A percentile compares a stretch with the other conserved stretches of the same genome.
Conservation (phyloP, 1,140 invertebrate species). For the Stenopsyche tienmushanensis region DNA sequence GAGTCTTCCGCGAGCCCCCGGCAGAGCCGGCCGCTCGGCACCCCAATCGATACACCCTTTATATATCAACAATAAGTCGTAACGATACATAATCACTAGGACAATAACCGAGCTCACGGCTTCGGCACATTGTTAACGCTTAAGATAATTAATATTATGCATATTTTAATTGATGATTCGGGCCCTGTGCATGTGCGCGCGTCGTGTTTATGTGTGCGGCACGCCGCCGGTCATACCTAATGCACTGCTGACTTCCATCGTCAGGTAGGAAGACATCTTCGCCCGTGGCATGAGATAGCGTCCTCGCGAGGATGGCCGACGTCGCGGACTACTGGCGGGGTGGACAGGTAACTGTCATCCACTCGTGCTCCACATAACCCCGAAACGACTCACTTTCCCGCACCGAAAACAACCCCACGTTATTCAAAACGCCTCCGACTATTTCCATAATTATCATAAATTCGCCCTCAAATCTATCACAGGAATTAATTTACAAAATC, state of each 20-base stretch:
- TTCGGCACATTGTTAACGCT: too few species aligned
- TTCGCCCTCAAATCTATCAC: too few species aligned
- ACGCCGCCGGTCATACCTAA: background rate
- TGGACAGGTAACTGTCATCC: slow-evolving; percentile 29
- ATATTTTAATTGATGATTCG: too few species aligned
- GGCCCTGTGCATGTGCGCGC: background rate
- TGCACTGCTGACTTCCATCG: background rate
- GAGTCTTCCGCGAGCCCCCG: slow-evolving; percentile 36
- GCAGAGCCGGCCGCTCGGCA: slow-evolving; percentile 33
- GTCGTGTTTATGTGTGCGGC: background rate
- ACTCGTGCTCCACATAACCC: too few species aligned
- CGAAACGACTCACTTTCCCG: background rate
- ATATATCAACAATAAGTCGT: too few species aligned
- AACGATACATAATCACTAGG: too few species aligned
- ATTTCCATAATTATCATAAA: too few species aligned
- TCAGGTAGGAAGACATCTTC: background rate
- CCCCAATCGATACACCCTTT: slow-evolving; percentile 11
- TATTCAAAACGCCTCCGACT: background rate
- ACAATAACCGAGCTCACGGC: too few species aligned
- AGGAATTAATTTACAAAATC: too few species aligned
- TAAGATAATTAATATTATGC: too few species aligned
- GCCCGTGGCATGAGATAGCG: slow-evolving; percentile 36
- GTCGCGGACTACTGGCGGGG: slow-evolving; percentile 38
- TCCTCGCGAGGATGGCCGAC: slow-evolving; percentile 30
- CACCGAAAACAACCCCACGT: background rate